phyloP scores from a whole-genome alignment of 2,888 invertebrate genomes.

The Pterostichus madidus region DNA sequence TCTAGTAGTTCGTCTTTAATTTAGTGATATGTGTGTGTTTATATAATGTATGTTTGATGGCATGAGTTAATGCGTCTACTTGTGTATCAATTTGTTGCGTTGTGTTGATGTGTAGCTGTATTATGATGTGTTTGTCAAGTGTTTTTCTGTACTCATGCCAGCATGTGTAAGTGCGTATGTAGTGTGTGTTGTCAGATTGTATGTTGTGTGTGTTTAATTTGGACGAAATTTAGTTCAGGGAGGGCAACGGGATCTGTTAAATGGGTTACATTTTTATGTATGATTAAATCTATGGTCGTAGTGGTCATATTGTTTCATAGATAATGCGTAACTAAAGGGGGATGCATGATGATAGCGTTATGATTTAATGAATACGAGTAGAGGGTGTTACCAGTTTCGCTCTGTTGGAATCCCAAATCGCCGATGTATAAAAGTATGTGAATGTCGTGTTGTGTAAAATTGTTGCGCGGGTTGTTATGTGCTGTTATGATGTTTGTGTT shows the following conservation, averaged over 20 bases:
- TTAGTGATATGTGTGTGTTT: conserved; percentile 35
- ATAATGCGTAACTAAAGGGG: conserved; percentile 54
- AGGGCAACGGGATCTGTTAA: conserved; percentile 34
- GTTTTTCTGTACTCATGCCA: conserved; percentile 44
- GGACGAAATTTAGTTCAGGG: conserved; percentile 69
- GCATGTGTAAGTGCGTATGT: conserved; percentile 41
- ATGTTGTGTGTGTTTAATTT: not conserved
- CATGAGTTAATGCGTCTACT: not conserved
- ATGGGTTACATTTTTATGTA: conserved; percentile 60
- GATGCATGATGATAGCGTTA: conserved; percentile 29
- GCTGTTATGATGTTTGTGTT: conserved; percentile 46
- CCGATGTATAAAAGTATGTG: conserved; percentile 33
- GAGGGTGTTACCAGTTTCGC: conserved; percentile 68
- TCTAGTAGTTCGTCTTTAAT: conserved; percentile 16
- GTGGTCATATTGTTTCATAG: conserved; percentile 65
- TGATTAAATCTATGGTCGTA: conserved; percentile 65
- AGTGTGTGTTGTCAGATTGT: not conserved
- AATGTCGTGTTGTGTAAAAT: conserved; percentile 55
- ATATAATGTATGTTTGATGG: not conserved
- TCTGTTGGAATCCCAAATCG: conserved; percentile 58
- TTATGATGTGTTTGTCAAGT: conserved; percentile 43
- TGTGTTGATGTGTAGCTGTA: conserved; percentile 36
- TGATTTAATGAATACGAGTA: conserved; percentile 24
- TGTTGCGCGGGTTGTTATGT: conserved; percentile 61
- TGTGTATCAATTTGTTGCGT: conserved; percentile 7